phyloP scores from a whole-genome alignment of 2,113 vertebrate genomes.

The Tachysurus vachellii region DNA sequence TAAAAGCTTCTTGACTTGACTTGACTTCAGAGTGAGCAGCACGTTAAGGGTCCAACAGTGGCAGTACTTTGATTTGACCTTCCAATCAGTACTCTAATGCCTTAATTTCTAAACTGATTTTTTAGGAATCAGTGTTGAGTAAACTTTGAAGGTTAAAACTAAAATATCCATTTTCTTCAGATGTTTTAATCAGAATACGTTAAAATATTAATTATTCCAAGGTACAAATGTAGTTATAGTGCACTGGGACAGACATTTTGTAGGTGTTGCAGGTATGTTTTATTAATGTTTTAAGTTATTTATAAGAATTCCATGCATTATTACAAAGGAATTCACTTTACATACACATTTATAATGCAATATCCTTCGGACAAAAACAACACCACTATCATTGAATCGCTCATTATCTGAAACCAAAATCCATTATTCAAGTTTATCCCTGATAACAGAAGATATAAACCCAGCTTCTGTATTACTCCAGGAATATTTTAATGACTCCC shows the following conservation, averaged over 20 bases:
- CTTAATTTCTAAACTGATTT: not conserved
- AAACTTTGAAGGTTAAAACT: not conserved
- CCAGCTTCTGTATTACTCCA: not conserved
- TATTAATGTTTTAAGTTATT: not conserved
- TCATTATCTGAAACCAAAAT: not conserved
- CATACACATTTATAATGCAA: not conserved
- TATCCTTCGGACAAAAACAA: not conserved
- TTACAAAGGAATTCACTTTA: not conserved
- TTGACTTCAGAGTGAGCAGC: not conserved
- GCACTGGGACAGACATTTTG: not conserved
- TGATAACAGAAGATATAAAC: not conserved
- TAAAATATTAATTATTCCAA: slow-evolving; percentile 5
- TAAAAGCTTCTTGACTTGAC: too few relatives aligned
- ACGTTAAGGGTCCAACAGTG: not conserved
- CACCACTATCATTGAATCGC: not conserved
- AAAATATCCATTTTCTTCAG: not conserved
- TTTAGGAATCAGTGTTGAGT: not conserved
- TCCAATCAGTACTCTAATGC: not conserved
- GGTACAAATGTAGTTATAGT: not conserved
- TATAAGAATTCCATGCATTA: not conserved
- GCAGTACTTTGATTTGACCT: not conserved
- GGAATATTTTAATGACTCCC: slow-evolving; percentile 38
- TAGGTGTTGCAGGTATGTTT: not conserved
- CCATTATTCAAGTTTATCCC: not conserved
- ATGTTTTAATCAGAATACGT: not conserved